Percentiles rank a stretch among this genome's conserved stretches.
Conservation (phyloP, 37 sponge, comb jelly and placozoan species). For the Haliclona indistincta region DNA sequence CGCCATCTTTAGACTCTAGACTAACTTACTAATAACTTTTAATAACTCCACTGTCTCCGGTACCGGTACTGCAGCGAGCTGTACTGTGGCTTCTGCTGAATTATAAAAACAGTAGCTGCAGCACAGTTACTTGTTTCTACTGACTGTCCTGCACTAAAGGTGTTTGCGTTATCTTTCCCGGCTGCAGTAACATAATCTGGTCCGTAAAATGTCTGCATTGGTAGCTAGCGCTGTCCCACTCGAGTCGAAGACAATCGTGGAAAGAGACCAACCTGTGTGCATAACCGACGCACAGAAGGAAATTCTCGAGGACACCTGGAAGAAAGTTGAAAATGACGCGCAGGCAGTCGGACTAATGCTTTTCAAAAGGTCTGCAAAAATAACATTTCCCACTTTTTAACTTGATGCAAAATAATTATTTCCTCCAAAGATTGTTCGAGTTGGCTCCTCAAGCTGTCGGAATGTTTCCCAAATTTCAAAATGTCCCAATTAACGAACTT, state of each 20-base stretch:
- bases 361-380: conserved; percentile 35
- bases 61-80: no score
- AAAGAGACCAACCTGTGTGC: neutral
- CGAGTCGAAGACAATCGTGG: neutral
- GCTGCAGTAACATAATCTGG: no score
- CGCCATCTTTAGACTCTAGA: no score
- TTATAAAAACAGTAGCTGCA: no score
- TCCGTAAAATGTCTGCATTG: neutral
- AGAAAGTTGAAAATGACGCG: neutral
- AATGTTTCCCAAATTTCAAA: conserved; percentile 51
- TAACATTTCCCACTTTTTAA: neutral
- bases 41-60: no score
- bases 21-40: no score
- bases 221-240: neutral
- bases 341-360: conserved; percentile 34
- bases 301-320: conserved; percentile 36
- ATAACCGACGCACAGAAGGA: conserved; percentile 24
- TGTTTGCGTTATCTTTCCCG: no score
- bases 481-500: conserved; percentile 41
- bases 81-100: no score
- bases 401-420: neutral
- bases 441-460: conserved; percentile 34
- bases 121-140: no score
- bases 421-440: conserved; percentile 44
- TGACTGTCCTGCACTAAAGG: no score